Base-by-base conservation (phyloP, 1,140 invertebrate species). In the Zaprionus lachaisei region DNA sequence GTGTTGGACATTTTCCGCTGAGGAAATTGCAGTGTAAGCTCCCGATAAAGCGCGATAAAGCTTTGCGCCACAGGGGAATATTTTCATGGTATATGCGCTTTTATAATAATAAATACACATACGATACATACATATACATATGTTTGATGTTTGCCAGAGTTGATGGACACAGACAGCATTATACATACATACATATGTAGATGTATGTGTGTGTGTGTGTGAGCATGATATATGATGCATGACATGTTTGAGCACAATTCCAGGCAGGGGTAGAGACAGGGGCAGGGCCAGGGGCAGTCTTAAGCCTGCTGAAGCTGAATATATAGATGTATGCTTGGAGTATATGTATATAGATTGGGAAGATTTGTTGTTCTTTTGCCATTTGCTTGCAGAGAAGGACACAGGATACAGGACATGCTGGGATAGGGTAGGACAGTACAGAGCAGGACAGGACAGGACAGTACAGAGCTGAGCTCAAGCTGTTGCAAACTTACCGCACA, bases 401-500 rank as follows among this genome's bases (percentile, higher is more conserved):
- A 41, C 47, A 49, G 17, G n/a, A 41, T 41, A 17, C 47, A 11
- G 44, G 1, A 15, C 37, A 38, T 17, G n/a, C n/a, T 20, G 44
- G 7, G 17, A 47, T n/a, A 17, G 17, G 6, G 17, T 4, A 17
- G 44, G 1, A 41, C 38, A 15, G 37, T 14, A 14, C 37, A 15
- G 14, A 15, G 15, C 14, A 15, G 37, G 37, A 4, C 38, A 41
- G 38, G 15, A 5, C 38, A 41, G 9, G 15, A 41, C 38, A 41
- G 38, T 6, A n/a, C 5, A 41, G 38, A n/a, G 38, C 38, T 15
- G 38, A 15, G 38, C 14, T 41, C 41, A 38, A 17, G n/a, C 34
- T 38, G 41, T 38, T 37, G 47, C 47, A 67, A 58, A 89, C 92
- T 93, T 93, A 96, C 96, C 97, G 95, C 81, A 99, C 97, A 92